These are phyloP conservation scores for Callinectes sapidus DNA, from an alignment of 2,888 invertebrate genomes.

Conservation along the genomic window DNA sequence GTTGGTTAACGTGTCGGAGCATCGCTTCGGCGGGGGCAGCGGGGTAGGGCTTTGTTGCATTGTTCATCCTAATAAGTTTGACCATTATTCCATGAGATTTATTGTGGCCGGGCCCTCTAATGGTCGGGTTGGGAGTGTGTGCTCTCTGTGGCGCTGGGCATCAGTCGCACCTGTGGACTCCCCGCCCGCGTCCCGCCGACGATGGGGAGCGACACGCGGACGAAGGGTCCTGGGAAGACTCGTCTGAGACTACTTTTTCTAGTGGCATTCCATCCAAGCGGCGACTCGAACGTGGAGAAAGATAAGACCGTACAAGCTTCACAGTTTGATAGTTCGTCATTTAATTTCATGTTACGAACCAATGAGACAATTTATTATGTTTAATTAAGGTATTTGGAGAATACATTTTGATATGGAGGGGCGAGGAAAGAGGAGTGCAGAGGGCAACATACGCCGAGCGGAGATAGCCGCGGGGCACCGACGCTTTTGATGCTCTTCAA, in stretches of 20 bases:
- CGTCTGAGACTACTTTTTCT: constrained; percentile 53
- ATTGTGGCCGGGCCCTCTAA: constrained; percentile 62
- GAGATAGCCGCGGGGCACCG: neutral
- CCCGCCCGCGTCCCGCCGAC: neutral
- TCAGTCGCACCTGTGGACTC: constrained; percentile 43
- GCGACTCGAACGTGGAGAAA: constrained; percentile 40
- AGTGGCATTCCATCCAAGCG: constrained; percentile 59
- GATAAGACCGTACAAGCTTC: constrained; percentile 47
- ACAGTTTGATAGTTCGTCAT: constrained; percentile 58
- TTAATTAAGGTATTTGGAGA: constrained; percentile 57
- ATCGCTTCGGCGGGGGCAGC: constrained; percentile 26
- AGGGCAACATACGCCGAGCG: neutral
- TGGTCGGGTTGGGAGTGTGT: constrained; percentile 42
- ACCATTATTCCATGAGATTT: constrained; percentile 68
- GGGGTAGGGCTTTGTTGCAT: constrained; percentile 58
- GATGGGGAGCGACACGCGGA: constrained; percentile 27
- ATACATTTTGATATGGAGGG: constrained; percentile 39
- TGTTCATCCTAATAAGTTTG: constrained; percentile 68
- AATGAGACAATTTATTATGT: constrained; percentile 63
- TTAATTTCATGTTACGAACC: constrained; percentile 58
- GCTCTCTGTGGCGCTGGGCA: constrained; percentile 42
- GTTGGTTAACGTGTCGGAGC: constrained; percentile 32
- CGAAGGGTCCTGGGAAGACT: constrained; percentile 45
- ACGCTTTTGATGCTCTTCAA: constrained; percentile 8
- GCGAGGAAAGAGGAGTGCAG: neutral